Percentiles rank a stretch among this genome's conserved stretches.
These are phyloP conservation scores for Teleogryllus oceanicus DNA, from an alignment of 2,888 invertebrate species.

Conservation along the genomic window DNA sequence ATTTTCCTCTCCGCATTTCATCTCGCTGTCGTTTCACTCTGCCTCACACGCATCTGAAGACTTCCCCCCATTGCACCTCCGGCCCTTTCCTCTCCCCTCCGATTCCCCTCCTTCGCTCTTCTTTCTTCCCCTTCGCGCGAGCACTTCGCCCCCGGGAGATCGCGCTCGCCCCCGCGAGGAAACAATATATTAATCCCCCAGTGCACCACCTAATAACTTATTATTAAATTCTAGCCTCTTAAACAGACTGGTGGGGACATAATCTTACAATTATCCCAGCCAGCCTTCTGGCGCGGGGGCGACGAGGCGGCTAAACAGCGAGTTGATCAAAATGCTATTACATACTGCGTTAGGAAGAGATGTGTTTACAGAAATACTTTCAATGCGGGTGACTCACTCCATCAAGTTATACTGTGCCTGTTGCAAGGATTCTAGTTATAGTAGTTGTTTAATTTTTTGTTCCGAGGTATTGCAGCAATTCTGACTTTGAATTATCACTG, in stretches of 20 bases:
- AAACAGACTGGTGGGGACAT: conserved; percentile 18
- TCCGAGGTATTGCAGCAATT: no score
- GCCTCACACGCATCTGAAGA: background rate
- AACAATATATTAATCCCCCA: conserved; percentile 1
- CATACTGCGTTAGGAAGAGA: no score
- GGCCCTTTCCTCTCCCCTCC: background rate
- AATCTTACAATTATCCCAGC: background rate
- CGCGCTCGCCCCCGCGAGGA: background rate
- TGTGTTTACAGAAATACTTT: no score
- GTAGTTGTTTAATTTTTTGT: no score
- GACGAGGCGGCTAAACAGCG: background rate
- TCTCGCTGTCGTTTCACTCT: background rate
- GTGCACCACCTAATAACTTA: background rate
- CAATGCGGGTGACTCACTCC: no score
- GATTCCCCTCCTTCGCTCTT: background rate
- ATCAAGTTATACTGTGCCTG: no score
- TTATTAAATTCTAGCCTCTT: conserved; percentile 18
- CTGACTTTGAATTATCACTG: no score
- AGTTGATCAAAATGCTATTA: no score
- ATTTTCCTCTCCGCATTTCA: background rate
- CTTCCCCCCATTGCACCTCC: background rate
- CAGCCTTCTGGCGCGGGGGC: conserved; percentile 5
- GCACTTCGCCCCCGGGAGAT: background rate
- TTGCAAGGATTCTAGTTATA: no score
- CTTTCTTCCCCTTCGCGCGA: background rate